A percentile compares a stretch with the other conserved stretches of the same genome.
phyloP scores from a whole-genome alignment of 2,797 vertebrate species.

The Mormyrops attenuatus region DNA sequence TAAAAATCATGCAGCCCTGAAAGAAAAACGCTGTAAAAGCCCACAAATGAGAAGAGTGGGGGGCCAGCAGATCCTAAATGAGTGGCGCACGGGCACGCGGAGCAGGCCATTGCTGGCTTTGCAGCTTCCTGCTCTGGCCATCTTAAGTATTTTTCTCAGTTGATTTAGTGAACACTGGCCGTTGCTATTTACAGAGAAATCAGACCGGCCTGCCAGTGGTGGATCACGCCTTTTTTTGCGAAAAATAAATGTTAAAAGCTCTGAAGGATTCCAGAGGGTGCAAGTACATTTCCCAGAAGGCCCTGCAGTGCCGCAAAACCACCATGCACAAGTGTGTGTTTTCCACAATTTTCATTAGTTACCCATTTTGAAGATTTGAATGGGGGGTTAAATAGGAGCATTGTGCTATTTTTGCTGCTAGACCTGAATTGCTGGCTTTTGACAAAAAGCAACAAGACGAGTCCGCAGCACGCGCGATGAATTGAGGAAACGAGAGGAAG shows the following conservation, averaged over 20 bases:
- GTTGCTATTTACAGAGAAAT: background rate
- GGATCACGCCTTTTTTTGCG: background rate
- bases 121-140: background rate
- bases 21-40: background rate
- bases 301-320: conserved; percentile 2
- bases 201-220: background rate
- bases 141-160: background rate
- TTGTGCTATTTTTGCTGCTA: conserved; percentile 7
- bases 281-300: conserved; percentile 34
- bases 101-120: background rate
- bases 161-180: background rate
- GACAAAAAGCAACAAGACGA: background rate
- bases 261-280: conserved; percentile 13
- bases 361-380: conserved; percentile 23
- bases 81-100: background rate
- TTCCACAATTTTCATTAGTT: conserved; percentile 12
- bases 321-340: conserved; percentile 15
- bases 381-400: conserved; percentile 20
- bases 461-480: background rate
- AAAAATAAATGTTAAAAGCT: background rate
- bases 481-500: background rate
- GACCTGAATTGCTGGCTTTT: conserved; percentile 16
- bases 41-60: background rate
- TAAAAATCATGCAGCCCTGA: background rate
- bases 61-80: background rate